Evolutionary conservation across 2,113 vertebrate genomes (phyloP).

Genomic region (Clarias magur): DNA sequence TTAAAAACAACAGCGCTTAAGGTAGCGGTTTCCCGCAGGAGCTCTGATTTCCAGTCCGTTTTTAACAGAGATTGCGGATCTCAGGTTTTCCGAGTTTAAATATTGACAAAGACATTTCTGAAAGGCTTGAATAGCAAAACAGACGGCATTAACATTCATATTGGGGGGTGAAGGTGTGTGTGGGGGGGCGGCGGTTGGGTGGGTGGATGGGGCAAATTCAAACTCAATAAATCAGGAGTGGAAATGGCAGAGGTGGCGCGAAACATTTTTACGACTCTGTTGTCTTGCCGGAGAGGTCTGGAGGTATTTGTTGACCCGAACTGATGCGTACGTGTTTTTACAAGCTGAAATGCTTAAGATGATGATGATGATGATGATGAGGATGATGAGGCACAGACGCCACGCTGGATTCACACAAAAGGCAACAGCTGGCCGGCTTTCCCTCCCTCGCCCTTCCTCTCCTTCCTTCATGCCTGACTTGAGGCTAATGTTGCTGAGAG

Average conservation of each 20-base stretch:
- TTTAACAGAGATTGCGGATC: slow-evolving; percentile 37
- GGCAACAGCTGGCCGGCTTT: slow-evolving; percentile 75
- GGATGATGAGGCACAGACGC: slow-evolving; percentile 65
- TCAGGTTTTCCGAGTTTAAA: slow-evolving; percentile 20
- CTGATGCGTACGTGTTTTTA: neutral
- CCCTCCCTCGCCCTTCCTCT: slow-evolving; percentile 48
- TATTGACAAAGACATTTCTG: slow-evolving; percentile 40
- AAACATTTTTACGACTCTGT: slow-evolving; percentile 62
- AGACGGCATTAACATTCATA: slow-evolving; percentile 51
- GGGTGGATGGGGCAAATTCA: neutral
- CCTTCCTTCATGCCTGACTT: slow-evolving; percentile 79
- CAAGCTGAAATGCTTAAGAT: slow-evolving; percentile 11
- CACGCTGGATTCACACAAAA: slow-evolving; percentile 77
- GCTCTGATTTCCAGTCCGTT: slow-evolving; percentile 36
- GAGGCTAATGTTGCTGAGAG: slow-evolving; percentile 79
- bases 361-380: neutral
- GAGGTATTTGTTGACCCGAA: neutral
- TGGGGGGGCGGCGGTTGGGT: neutral
- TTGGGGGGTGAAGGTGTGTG: neutral
- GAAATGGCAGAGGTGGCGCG: slow-evolving; percentile 26
- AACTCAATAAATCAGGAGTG: slow-evolving; percentile 62
- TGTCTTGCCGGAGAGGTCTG: slow-evolving; percentile 45
- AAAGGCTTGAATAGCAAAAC: slow-evolving; percentile 6
- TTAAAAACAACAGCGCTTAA: slow-evolving; percentile 40
- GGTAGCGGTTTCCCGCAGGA: slow-evolving; percentile 26